phyloP scores from a whole-genome alignment of 2,888 invertebrate genomes.

The Lasioglossum zephyrum region DNA sequence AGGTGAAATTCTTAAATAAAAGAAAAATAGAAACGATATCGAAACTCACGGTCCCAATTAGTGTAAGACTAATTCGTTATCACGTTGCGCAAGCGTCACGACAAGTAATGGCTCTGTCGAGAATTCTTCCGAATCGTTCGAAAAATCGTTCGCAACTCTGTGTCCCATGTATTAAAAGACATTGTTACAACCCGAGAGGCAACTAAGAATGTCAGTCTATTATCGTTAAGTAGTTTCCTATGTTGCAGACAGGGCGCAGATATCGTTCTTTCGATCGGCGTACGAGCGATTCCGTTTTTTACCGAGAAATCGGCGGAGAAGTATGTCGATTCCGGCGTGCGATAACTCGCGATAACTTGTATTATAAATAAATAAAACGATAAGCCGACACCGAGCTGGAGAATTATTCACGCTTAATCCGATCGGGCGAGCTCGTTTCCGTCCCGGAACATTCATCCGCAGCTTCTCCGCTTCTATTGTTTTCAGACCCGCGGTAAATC shows the following conservation, averaged over 20 bases:
- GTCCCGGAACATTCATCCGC: background rate
- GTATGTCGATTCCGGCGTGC: background rate
- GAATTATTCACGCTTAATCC: slow-evolving; percentile 8
- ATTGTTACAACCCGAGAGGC: background rate
- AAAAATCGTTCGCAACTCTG: background rate
- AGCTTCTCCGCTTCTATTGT: background rate
- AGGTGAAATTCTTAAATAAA: too few species aligned
- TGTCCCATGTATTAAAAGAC: slow-evolving; percentile 1
- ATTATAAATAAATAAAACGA: slow-evolving; percentile 26
- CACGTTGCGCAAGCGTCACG: background rate
- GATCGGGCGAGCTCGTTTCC: background rate
- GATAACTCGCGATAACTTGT: slow-evolving; percentile 18
- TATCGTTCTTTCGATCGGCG: slow-evolving; percentile 38
- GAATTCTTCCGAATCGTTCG: background rate
- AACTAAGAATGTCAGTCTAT: slow-evolving; percentile 20
- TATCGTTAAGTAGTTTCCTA: slow-evolving; percentile 61
- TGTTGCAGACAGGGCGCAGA: slow-evolving; percentile 36
- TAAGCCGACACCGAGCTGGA: slow-evolving; percentile 3
- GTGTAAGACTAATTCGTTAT: background rate
- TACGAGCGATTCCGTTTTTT: slow-evolving; percentile 5
- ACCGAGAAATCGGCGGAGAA: slow-evolving; percentile 13
- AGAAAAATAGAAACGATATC: too few species aligned
- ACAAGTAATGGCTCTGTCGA: background rate
- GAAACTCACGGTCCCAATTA: background rate
- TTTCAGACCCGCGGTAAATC: background rate